Conservation (phyloP, 2,113 vertebrate genomes). For the Neodontobutis hainanensis region DNA sequence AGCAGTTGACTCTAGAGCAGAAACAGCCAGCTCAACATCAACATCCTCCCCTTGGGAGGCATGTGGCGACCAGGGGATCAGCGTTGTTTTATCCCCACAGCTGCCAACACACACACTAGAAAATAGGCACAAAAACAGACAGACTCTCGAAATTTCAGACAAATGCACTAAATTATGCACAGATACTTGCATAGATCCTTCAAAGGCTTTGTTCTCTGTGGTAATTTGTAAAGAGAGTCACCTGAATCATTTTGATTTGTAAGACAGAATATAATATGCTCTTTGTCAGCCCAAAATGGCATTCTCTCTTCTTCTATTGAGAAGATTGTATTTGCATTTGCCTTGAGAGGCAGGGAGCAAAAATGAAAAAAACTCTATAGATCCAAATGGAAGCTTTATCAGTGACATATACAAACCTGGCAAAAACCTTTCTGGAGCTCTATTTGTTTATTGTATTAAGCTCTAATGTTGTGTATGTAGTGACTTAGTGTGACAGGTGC, state of each 20-base stretch:
- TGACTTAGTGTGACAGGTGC: not conserved
- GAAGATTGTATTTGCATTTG: too few species aligned
- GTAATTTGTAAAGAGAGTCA: slow-evolving; percentile 62
- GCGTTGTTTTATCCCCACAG: slow-evolving; percentile 74
- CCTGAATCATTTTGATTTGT: slow-evolving; percentile 52
- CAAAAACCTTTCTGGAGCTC: too few species aligned
- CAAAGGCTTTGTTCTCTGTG: slow-evolving; percentile 19
- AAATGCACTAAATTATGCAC: slow-evolving; percentile 22
- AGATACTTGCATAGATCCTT: slow-evolving; percentile 1
- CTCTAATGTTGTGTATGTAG: not conserved
- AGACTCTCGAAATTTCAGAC: slow-evolving; percentile 37
- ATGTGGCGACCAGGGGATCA: slow-evolving; percentile 71
- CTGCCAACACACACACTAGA: slow-evolving; percentile 64
- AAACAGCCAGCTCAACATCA: slow-evolving; percentile 75
- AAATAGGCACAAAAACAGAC: slow-evolving; percentile 19
- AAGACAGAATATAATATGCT: slow-evolving; percentile 54
- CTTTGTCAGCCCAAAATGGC: slow-evolving; percentile 28
- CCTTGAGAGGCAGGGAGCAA: too few species aligned
- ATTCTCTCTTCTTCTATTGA: too few species aligned
- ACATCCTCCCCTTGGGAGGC: slow-evolving; percentile 75
- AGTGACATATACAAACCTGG: too few species aligned
- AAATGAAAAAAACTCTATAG: too few species aligned
- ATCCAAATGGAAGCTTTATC: too few species aligned
- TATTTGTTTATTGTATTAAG: too few species aligned
- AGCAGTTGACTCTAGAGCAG: slow-evolving; percentile 65